A percentile compares a stretch with the other conserved stretches of the same genome.
These are phyloP conservation scores for Patella caerulea DNA, from an alignment of 2,888 invertebrate genomes.

Conservation along the genomic window DNA sequence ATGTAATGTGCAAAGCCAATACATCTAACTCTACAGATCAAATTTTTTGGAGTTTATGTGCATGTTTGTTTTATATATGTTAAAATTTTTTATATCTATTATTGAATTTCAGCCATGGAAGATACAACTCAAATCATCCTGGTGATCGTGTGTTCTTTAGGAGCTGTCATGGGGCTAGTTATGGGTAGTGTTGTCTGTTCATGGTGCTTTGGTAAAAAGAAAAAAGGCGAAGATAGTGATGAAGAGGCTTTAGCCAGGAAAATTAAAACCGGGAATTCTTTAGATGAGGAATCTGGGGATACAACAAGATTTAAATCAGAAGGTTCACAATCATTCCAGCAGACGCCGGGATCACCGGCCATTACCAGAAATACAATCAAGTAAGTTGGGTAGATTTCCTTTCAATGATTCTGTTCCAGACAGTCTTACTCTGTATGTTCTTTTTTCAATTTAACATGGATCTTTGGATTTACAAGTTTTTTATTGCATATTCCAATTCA, in stretches of 20 bases:
- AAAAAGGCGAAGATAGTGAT: slow-evolving; percentile 23
- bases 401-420: too few species aligned
- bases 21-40: too few species aligned
- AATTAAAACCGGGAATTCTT: background rate
- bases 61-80: too few species aligned
- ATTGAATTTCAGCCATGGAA: slow-evolving; percentile 23
- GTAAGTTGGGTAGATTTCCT: slow-evolving; percentile 10
- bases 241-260: slow-evolving; percentile 15
- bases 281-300: slow-evolving; percentile 15
- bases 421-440: too few species aligned
- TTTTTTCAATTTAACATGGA: too few species aligned
- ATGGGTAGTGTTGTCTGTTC: slow-evolving; percentile 19
- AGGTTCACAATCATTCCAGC: background rate
- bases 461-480: too few species aligned
- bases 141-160: slow-evolving; percentile 20
- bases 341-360: slow-evolving; percentile 17
- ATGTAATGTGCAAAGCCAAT: too few species aligned
- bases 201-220: slow-evolving; percentile 28
- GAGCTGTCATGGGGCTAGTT: slow-evolving; percentile 23
- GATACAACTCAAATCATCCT: slow-evolving; percentile 20
- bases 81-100: too few species aligned
- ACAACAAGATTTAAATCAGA: background rate
- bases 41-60: too few species aligned
- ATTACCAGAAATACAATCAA: slow-evolving; percentile 26
- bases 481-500: too few species aligned